phyloP scores from a whole-genome alignment of 2,888 invertebrate species.

The Pecten maximus region DNA sequence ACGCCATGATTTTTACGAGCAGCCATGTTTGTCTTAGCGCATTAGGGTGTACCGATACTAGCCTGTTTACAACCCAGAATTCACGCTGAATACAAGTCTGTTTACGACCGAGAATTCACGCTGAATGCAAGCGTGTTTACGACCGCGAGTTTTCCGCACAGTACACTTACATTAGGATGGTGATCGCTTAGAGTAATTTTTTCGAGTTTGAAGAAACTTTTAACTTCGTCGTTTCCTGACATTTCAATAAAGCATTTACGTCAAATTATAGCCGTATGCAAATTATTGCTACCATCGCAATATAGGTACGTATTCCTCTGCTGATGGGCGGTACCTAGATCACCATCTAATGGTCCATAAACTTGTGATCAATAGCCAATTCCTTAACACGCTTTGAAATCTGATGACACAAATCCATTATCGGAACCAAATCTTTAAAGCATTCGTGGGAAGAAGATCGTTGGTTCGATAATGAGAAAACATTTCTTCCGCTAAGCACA shows the following conservation, averaged over 20 bases:
- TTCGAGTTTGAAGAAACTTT: background rate
- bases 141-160: background rate
- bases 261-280: background rate
- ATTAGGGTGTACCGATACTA: background rate
- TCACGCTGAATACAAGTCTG: background rate
- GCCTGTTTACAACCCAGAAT: background rate
- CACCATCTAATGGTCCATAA: background rate
- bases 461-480: slow-evolving; percentile 25
- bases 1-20: slow-evolving; percentile 14
- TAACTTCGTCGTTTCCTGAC: background rate
- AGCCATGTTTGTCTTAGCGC: background rate
- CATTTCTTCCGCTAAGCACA: slow-evolving; percentile 20
- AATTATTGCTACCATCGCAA: background rate
- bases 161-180: background rate
- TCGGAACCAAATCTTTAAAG: slow-evolving; percentile 8
- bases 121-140: no score
- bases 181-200: background rate
- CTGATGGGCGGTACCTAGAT: background rate
- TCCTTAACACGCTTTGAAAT: slow-evolving; percentile 18
- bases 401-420: slow-evolving; percentile 28
- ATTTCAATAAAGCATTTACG: background rate
- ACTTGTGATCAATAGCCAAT: slow-evolving; percentile 12
- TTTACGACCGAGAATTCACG: background rate
- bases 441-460: slow-evolving; percentile 14
- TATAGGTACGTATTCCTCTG: background rate